Evolutionary conservation across 2,113 vertebrate species (phyloP).

Genomic region (Phainopepla nitens): DNA sequence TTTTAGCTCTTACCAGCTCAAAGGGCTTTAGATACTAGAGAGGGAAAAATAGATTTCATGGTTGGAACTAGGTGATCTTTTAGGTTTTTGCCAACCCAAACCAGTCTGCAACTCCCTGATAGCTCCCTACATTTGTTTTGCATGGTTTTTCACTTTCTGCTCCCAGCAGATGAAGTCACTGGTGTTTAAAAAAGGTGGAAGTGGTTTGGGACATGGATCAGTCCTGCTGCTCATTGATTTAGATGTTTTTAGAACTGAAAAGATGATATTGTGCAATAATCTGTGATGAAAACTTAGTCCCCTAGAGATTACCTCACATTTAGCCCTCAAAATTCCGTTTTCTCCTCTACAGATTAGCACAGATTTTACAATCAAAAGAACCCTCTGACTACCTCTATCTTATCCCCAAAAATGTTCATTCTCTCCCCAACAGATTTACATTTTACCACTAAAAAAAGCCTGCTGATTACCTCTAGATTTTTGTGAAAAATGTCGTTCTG

Average conservation of each 20-base stretch:
- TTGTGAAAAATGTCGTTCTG: not conserved
- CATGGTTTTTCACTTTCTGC: not conserved
- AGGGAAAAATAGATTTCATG: accelerated
- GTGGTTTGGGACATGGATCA: not conserved
- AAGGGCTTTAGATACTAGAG: not conserved
- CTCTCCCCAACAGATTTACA: not conserved
- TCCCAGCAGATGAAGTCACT: not conserved
- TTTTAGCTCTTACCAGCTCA: not conserved
- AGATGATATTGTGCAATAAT: not conserved
- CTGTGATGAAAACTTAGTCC: not conserved
- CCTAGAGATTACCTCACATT: not conserved
- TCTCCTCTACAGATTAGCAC: not conserved
- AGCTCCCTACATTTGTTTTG: not conserved
- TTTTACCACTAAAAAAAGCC: not conserved
- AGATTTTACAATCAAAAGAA: not conserved
- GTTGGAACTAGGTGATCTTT: not conserved
- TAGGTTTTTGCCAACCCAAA: not conserved
- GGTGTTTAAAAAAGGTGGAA: not conserved
- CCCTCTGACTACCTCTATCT: not conserved
- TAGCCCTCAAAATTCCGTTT: not conserved
- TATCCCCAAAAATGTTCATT: not conserved
- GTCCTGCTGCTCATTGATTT: not conserved
- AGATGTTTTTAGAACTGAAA: not conserved
- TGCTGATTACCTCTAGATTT: not conserved
- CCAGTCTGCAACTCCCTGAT: not conserved